These are phyloP conservation scores for Alouatta caraya DNA, from an alignment of 2,797 vertebrate species.

Conservation along the genomic window DNA sequence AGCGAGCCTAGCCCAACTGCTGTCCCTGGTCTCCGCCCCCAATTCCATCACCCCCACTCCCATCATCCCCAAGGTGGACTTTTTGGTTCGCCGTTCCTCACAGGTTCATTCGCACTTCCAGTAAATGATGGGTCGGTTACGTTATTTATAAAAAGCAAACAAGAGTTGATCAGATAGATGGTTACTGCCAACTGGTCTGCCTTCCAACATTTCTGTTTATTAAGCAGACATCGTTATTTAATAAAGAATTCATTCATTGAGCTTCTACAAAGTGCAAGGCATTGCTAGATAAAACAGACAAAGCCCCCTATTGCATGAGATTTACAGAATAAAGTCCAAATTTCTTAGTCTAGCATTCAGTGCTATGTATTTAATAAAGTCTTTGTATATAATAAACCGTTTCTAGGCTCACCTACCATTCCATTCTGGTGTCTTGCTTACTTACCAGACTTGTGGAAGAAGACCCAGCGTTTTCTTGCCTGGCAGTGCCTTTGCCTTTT, in stretches of 20 bases:
- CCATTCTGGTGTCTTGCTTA: not conserved
- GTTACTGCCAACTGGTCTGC: not conserved
- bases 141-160: not conserved
- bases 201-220: not conserved
- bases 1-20: fast-evolving
- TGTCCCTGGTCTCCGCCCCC: not conserved
- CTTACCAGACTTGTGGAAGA: not conserved
- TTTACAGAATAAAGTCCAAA: not conserved
- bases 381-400: not conserved
- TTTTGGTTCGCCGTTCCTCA: not conserved
- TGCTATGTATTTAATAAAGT: not conserved
- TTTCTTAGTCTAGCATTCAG: not conserved
- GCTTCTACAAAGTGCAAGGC: not conserved
- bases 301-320: not conserved
- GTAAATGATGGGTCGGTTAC: not conserved
- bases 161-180: not conserved
- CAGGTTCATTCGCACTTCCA: not conserved
- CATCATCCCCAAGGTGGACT: not conserved
- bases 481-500: not conserved
- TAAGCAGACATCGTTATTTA: not conserved
- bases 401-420: not conserved
- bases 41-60: fast-evolving
- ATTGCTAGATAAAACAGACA: not conserved
- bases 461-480: not conserved
- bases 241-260: not conserved